Evolutionary conservation across 2,888 invertebrate genomes (phyloP).

Genomic region (Netelia inedita): DNA sequence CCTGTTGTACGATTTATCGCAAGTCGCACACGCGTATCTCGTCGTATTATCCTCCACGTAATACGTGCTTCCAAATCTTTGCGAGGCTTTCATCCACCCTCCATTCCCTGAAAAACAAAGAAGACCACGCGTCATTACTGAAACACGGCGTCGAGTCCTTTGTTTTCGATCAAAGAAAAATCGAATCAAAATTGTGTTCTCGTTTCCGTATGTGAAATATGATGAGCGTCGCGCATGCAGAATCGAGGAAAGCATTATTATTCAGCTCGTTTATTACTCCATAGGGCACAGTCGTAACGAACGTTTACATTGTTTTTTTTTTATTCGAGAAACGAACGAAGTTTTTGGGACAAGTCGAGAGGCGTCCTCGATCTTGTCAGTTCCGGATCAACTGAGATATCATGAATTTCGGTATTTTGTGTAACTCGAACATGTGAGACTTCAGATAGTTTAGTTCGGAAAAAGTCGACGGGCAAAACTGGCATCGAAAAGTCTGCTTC

Average conservation of each 20-base stretch:
- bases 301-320: not conserved
- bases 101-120: conserved; percentile 5
- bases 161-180: not conserved
- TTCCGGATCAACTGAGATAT: not conserved
- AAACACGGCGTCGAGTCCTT: not conserved
- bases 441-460: conserved; percentile 69
- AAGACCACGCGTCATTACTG: not conserved
- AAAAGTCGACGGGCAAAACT: conserved; percentile 66
- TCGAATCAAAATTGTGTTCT: not conserved
- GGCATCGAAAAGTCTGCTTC: conserved; percentile 56
- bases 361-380: not conserved
- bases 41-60: not conserved
- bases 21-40: conserved; percentile 43
- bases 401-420: conserved; percentile 20
- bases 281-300: not conserved
- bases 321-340: not conserved
- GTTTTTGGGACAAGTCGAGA: not conserved
- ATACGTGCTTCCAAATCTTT: too few species aligned
- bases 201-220: not conserved
- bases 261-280: not conserved
- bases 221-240: not conserved
- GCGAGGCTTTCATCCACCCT: not conserved
- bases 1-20: conserved; percentile 72
- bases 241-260: not conserved
- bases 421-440: conserved; percentile 22